Conservation (phyloP, 2,113 vertebrate species). For the Heterotilapia buettikoferi region DNA sequence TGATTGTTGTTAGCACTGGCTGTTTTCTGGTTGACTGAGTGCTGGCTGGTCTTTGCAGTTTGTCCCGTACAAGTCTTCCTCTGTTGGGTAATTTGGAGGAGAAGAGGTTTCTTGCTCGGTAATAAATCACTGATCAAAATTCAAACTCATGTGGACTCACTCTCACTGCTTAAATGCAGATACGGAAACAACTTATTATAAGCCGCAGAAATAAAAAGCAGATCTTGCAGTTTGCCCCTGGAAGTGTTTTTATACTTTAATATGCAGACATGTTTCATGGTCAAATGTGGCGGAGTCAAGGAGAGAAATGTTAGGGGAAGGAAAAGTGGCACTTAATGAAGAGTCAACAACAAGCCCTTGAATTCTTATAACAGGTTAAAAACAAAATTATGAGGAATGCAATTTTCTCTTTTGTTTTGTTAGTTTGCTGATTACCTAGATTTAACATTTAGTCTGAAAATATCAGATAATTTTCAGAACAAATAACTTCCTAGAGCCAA, state of each 20-base stretch:
- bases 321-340: background rate
- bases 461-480: background rate
- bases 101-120: background rate
- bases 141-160: too few species aligned
- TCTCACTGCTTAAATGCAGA: background rate
- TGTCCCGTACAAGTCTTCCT: background rate
- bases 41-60: background rate
- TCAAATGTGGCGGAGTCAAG: background rate
- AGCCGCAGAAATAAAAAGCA: background rate
- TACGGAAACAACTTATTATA: background rate
- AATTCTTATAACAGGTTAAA: background rate
- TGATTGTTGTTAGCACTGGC: background rate
- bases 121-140: background rate
- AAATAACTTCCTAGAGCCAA: background rate
- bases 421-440: background rate
- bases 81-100: background rate
- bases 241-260: background rate
- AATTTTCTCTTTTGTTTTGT: background rate
- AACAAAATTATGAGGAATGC: background rate
- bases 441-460: background rate
- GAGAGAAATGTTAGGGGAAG: background rate
- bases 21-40: background rate
- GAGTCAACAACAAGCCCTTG: background rate
- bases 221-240: background rate
- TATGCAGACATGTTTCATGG: background rate